Evolutionary conservation across 2,888 invertebrate species (phyloP), one percentile per base, ranked within the genome.

Genomic region (Mimumesa dahlbomi): DNA sequence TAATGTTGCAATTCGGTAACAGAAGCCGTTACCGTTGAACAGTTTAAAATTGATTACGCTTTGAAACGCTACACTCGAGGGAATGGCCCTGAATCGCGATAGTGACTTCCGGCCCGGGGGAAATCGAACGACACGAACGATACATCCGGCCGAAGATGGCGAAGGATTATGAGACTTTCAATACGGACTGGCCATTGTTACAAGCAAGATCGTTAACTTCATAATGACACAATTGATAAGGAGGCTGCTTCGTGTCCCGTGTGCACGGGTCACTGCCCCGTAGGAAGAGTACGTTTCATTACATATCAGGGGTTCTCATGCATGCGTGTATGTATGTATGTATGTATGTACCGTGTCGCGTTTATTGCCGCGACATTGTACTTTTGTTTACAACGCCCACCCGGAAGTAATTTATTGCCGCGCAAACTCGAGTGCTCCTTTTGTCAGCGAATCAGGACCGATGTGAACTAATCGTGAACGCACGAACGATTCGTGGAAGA

Each of bases 161-260:
- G 65, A 63, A 61, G 70, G 79, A 81, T 74, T 79, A 78, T 74
- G 69, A 68, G 77, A 70, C 79, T 75, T 79, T 81, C 79, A 81
- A 79, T 81, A 81, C 76, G 66, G 68, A 58, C 59, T 52, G 64
- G 54, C 71, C 63, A 81, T 82, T 83, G 83, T 83, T 82, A 75
- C 73, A 64, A 71, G 76, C 74, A 74, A 82, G 84, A 84, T 81
- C 82, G 82, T 84, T 83, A 85, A 84, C 83, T 82, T 82, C 74
- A 73, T 83, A 85, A 85, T 79, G 80, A 81, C 75, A 77, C 81
- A 81, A 84, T 85, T 85, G 85, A 84, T 83, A 84, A 82, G 74
- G 59, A 68, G 73, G 63, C 71, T 61, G 61, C 38, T 57, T 58
- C 64, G 65, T 50, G 75, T 78, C 78, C 73, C 67, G 69, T 73